Evolutionary conservation across 2,113 vertebrate species (phyloP).

Genomic region (Pelobates fuscus): DNA sequence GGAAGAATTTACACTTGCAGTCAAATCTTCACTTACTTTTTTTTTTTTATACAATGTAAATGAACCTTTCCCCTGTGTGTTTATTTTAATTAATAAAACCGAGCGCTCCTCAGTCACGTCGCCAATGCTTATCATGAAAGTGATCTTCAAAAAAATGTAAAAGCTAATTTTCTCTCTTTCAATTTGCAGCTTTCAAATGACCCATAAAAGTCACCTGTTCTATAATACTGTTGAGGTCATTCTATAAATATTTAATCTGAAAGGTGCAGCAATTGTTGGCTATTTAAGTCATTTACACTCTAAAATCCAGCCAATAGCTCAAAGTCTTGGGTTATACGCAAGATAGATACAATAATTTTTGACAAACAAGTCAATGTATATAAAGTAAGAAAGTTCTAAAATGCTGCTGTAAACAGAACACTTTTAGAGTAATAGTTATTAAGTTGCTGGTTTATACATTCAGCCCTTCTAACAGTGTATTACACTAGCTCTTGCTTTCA

Average conservation of each 20-base stretch:
- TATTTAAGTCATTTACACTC: background rate
- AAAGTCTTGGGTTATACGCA: background rate
- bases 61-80: background rate
- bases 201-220: constrained; percentile 17
- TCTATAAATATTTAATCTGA: background rate
- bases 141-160: background rate
- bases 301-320: background rate
- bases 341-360: background rate
- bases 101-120: background rate
- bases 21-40: too few relatives aligned
- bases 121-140: background rate
- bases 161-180: background rate
- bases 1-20: too few relatives aligned
- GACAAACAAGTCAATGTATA: constrained; percentile 7
- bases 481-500: constrained; percentile 2
- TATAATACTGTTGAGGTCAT: constrained; percentile 39
- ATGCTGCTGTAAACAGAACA: constrained; percentile 28
- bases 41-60: too few relatives aligned
- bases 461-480: constrained; percentile 12
- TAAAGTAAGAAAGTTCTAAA: constrained; percentile 6
- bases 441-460: constrained; percentile 11
- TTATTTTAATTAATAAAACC: background rate
- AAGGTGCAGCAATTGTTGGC: constrained; percentile 1
- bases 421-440: background rate
- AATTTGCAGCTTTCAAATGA: background rate